Percentiles rank a stretch among this genome's conserved stretches.
phyloP scores from a whole-genome alignment of 2,888 invertebrate species.

The Helobdella robusta region DNA sequence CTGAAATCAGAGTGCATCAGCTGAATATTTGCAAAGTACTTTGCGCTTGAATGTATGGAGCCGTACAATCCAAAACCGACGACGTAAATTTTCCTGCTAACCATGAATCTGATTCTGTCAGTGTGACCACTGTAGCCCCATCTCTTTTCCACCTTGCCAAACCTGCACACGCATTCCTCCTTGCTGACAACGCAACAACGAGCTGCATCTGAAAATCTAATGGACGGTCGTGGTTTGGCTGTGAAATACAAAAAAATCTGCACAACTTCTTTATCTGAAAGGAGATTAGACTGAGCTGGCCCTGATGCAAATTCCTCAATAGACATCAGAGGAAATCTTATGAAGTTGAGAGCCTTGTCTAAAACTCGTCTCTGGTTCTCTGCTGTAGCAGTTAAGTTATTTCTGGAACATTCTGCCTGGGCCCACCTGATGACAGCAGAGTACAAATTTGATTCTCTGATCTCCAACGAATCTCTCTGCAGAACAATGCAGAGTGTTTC shows the following conservation, averaged over 20 bases:
- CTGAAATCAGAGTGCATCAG: conserved; percentile 64
- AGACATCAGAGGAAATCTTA: conserved; percentile 86
- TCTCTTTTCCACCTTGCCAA: conserved; percentile 90
- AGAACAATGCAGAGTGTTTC: conserved; percentile 83
- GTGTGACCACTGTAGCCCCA: conserved; percentile 93
- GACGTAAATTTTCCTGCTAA: conserved; percentile 86
- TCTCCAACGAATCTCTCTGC: conserved; percentile 83
- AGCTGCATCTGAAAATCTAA: conserved; percentile 72
- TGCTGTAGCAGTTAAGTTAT: conserved; percentile 70
- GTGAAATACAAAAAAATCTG: conserved; percentile 91
- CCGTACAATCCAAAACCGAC: conserved; percentile 92
- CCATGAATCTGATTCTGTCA: conserved; percentile 87
- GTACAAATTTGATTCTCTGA: conserved; percentile 72
- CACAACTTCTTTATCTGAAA: conserved; percentile 83
- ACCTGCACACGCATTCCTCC: conserved; percentile 86
- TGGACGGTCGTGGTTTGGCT: conserved; percentile 71
- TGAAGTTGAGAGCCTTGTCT: conserved; percentile 66
- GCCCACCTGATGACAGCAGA: conserved; percentile 89
- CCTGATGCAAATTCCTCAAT: conserved; percentile 88
- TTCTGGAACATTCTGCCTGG: conserved; percentile 73
- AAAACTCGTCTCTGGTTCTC: conserved; percentile 57
- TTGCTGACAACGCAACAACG: conserved; percentile 76
- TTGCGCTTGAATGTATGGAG: conserved; percentile 86
- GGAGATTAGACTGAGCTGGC: conserved; percentile 80
- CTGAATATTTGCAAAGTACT: conserved; percentile 83